Base-by-base conservation (phyloP, 1,140 invertebrate species). In the Onthophagus taurus region DNA sequence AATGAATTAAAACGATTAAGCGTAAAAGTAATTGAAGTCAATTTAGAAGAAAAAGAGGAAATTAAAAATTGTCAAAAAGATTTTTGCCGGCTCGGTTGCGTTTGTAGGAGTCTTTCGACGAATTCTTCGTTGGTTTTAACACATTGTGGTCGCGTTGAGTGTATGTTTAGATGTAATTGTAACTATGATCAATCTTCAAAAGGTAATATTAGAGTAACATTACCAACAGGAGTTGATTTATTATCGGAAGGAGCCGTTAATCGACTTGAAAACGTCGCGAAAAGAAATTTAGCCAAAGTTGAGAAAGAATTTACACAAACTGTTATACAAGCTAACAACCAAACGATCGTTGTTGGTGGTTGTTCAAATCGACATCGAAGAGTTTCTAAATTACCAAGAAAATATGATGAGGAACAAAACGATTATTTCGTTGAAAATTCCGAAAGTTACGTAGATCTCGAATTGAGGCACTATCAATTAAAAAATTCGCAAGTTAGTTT, bases 161-260 rank as follows among this genome's bases (percentile, higher is more conserved):
- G 70, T 45, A 70, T 72, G 61, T 68, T 71, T 36, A 48, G 57
- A 31, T 72, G 70, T 46, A 51, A 37, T 11, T 72, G 70, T 51
- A 49, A 54, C 16, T 46, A 54, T 31, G 34, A 51, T 24, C 49
- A 20, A 20, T 23, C 26, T 20, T 48, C 18, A 12, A 29, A 30
- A 13, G 34, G 26, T 12, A 43, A 44, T 20, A 26, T 41, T 9
- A 37, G 38, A 17, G 18, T 49, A 2, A 39, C 36, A 8, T 34
- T 56, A 47, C 34, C 48, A 30, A 33, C 41, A 30, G 49, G 47
- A 9, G 44, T 43, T 13, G 47, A 47, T 35, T 36, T 58, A 34
- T 49, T 61, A 41, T 54, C 60, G 13, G 45, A 33, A 26, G 50
- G 54, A 16, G 55, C 63, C 5, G 58, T 67, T 2, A 55, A 48